Conservation (phyloP, 1,140 invertebrate species). For the Coptotermes formosanus region DNA sequence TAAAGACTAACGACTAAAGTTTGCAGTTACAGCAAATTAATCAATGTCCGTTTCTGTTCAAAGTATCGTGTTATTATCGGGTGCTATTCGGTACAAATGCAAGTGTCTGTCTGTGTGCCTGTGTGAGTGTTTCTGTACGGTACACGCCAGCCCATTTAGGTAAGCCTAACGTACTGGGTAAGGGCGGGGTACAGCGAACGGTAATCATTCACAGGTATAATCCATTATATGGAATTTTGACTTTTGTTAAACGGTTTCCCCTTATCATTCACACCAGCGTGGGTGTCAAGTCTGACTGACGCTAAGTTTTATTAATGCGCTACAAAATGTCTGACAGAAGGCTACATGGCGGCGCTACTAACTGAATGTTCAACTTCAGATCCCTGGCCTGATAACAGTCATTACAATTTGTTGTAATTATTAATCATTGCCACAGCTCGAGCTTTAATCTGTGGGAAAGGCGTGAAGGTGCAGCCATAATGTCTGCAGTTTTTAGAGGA, state of each 20-base stretch:
- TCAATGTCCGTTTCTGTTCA: background rate
- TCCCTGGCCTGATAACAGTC: background rate
- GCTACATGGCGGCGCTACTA: background rate
- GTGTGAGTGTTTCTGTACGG: background rate
- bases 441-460: background rate
- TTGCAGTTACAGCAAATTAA: background rate
- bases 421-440: background rate
- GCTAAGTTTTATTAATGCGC: background rate
- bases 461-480: background rate
- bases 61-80: background rate
- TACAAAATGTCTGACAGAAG: background rate
- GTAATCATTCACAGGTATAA: background rate
- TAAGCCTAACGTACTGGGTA: background rate
- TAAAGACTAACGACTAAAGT: background rate
- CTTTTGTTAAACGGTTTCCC: background rate
- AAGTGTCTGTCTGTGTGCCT: background rate
- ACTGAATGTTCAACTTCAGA: background rate
- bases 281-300: background rate
- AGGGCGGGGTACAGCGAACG: background rate
- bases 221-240: slow-evolving; percentile 11
- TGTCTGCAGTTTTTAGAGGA: background rate
- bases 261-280: background rate
- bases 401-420: background rate
- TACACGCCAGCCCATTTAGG: background rate
- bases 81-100: background rate